These are phyloP conservation scores for Desmodus rotundus DNA, from an alignment of 2,113 vertebrate species.

Conservation along the genomic window DNA sequence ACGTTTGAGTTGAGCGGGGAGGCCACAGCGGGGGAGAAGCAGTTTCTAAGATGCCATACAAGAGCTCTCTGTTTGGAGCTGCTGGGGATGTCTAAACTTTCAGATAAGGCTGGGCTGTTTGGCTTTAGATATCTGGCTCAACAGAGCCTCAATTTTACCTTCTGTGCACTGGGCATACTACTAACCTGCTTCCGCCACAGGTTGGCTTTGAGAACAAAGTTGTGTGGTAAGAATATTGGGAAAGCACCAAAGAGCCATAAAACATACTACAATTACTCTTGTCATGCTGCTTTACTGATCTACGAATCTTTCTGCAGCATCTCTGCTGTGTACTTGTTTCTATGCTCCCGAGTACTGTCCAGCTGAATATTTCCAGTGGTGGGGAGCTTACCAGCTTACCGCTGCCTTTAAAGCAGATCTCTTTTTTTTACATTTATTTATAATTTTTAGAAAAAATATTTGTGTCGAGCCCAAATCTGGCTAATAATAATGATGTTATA, in stretches of 20 bases:
- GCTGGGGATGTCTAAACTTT: background rate
- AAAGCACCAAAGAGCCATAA: background rate
- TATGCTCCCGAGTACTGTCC: background rate
- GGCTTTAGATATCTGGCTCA: background rate
- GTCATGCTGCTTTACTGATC: background rate
- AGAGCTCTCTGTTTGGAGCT: background rate
- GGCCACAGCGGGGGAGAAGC: slow-evolving; percentile 14
- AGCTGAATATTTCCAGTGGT: background rate
- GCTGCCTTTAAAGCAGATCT: background rate
- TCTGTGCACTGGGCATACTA: background rate
- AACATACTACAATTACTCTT: background rate
- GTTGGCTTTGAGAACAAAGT: background rate
- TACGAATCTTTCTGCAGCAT: background rate
- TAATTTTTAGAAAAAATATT: background rate
- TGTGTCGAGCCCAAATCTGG: background rate
- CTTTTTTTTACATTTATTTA: background rate
- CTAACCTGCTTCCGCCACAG: background rate
- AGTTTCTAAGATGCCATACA: slow-evolving; percentile 39
- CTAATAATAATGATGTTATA: background rate
- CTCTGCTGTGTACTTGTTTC: background rate
- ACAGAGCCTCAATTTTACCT: background rate
- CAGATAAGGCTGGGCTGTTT: background rate
- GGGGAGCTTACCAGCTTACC: background rate
- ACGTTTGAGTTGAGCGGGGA: background rate
- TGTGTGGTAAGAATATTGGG: background rate